Evolutionary conservation across 2,888 invertebrate species (phyloP), one percentile per base, ranked within the genome.

Genomic region (Clunio marinus): DNA sequence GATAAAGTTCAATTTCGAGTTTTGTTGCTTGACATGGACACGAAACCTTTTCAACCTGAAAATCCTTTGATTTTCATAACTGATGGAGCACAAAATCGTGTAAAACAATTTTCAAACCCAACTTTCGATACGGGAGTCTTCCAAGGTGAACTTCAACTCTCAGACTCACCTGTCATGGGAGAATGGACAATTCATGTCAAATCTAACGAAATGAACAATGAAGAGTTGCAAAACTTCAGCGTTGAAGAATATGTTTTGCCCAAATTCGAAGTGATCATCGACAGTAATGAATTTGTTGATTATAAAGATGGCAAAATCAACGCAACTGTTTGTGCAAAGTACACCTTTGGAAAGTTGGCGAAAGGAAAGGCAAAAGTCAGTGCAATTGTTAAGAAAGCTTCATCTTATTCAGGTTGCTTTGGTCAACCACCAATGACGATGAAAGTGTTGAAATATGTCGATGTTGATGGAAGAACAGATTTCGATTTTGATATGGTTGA

Each of bases 211-310:
- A 81, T 86, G 4, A 82, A 83, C 59, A 86, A 83, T 4, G 51
- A 32, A 8, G 32, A 66, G n/a, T 35, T 25, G 32, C 74, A 77
- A 66, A 74, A 73, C 8, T 78, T 79, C 69, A 85, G 90, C 75
- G 91, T 96, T 4, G 93, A 93, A 5, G 92, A 94, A 78, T 95
- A 94, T 74, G 89, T 97, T 69, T 80, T 94, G 72, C 98, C 98
- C 0, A 96, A 96, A 76, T 98, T 96, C 78, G 88, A 95, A 75
- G 91, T 97, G 70, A 84, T 85, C 25, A 86, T 97, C 70, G 86
- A 90, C 71, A 84, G 93, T 28, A 89, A 92, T 0, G 84, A 88
- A 68, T 91, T 93, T 77, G 84, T 88, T 4, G 88, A 93, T 1
- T 89, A 91, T 75, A 86, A 86, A 71, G 92, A 93, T 66, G 88